Evolutionary conservation across 1,140 invertebrate genomes (phyloP).

Genomic region (Adelges cooleyi): DNA sequence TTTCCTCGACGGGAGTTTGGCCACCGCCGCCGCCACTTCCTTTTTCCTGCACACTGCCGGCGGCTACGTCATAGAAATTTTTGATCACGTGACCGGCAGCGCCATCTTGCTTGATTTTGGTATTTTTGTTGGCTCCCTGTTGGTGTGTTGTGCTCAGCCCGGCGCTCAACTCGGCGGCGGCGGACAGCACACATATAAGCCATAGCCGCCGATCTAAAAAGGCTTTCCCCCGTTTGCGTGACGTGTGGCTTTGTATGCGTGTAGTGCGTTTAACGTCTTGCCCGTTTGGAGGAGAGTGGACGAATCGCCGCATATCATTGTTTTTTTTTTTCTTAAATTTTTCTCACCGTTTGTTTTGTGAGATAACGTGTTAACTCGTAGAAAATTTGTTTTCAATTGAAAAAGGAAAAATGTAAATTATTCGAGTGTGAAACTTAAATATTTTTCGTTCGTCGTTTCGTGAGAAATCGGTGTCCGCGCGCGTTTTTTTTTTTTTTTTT

Average conservation of each 20-base stretch:
- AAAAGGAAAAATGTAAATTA: too few relatives aligned
- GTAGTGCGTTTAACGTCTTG: slow-evolving; percentile 4
- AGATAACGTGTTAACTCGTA: neutral
- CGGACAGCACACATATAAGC: neutral
- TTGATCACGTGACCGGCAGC: slow-evolving; percentile 25
- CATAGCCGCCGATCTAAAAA: neutral
- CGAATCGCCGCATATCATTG: neutral
- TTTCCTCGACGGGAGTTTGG: neutral
- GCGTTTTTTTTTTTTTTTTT: neutral
- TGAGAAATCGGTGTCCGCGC: neutral
- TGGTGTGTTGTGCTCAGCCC: neutral
- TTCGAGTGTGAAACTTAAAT: too few relatives aligned
- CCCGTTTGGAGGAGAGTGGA: neutral
- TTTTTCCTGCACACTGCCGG: neutral
- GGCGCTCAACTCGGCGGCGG: neutral
- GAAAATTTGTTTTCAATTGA: too few relatives aligned
- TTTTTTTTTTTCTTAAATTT: neutral
- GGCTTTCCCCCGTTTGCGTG: slow-evolving; percentile 26
- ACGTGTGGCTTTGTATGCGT: slow-evolving; percentile 23
- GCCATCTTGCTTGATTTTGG: slow-evolving; percentile 27
- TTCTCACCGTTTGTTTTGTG: neutral
- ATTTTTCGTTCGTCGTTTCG: neutral
- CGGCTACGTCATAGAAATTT: slow-evolving; percentile 3
- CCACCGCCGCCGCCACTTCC: neutral
- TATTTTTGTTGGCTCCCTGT: slow-evolving; percentile 29